Evolutionary conservation across 2,888 invertebrate species (phyloP).

Genomic region (Pachydiplax longipennis): DNA sequence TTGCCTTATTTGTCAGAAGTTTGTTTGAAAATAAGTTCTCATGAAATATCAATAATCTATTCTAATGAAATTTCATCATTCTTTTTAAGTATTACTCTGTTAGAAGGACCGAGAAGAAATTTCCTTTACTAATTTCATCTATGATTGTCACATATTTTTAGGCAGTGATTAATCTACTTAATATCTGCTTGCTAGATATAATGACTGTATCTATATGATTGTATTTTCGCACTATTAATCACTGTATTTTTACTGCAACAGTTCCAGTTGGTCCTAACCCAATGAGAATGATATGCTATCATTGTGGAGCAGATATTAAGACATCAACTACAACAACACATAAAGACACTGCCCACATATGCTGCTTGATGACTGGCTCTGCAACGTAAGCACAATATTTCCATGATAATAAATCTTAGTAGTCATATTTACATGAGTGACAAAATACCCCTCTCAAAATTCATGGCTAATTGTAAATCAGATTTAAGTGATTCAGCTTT

Average conservation of each 20-base stretch:
- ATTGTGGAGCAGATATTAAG: not conserved
- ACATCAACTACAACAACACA: not conserved
- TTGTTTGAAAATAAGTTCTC: no score
- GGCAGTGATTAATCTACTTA: no score
- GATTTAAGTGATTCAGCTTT: not conserved
- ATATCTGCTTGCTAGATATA: no score
- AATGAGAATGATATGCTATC: slow-evolving; percentile 1
- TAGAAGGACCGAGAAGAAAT: no score
- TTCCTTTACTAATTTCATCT: no score
- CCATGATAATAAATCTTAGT: not conserved
- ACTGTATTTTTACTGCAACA: not conserved
- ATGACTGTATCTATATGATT: no score
- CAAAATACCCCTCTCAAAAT: not conserved
- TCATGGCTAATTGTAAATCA: not conserved
- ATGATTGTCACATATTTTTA: no score
- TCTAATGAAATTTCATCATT: no score
- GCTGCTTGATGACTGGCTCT: not conserved
- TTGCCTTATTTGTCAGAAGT: no score
- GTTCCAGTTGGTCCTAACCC: not conserved
- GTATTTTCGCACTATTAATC: not conserved
- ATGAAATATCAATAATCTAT: no score
- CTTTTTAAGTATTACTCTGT: no score
- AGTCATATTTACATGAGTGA: not conserved
- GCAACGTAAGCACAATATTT: not conserved
- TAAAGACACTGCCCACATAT: not conserved